Percentiles rank a stretch among this genome's conserved stretches.
These are phyloP conservation scores for Dasyurus viverrinus DNA, from an alignment of 2,113 vertebrate genomes.

Conservation along the genomic window DNA sequence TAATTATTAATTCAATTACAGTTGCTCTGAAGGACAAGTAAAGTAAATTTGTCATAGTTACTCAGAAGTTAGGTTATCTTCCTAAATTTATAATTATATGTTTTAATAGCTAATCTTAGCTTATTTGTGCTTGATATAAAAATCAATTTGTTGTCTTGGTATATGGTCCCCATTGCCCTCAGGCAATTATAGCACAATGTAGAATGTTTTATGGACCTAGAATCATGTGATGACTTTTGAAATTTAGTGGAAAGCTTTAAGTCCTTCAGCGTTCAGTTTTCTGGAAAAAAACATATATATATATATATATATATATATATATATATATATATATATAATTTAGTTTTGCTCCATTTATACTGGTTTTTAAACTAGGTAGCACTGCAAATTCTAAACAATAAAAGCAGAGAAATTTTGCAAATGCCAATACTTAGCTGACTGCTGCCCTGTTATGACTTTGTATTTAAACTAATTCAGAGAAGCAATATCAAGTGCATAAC, in stretches of 20 bases:
- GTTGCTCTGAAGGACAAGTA: not conserved
- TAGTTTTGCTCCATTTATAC: not conserved
- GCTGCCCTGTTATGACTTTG: too few relatives aligned
- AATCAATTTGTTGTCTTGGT: not conserved
- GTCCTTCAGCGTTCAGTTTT: not conserved
- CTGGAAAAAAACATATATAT: not conserved
- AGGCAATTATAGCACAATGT: not conserved
- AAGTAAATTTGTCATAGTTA: not conserved
- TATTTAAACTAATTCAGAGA: not conserved
- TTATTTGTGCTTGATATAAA: not conserved
- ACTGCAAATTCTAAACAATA: not conserved
- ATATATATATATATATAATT: too few relatives aligned
- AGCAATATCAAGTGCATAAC: not conserved
- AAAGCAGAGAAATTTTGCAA: not conserved
- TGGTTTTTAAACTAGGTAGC: not conserved
- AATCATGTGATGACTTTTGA: not conserved
- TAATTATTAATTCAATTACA: too few relatives aligned
- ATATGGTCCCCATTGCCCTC: not conserved
- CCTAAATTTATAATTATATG: not conserved
- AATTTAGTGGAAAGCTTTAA: not conserved
- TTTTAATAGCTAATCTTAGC: not conserved
- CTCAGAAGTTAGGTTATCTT: not conserved
- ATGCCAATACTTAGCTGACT: not conserved
- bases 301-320: too few relatives aligned
- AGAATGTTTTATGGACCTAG: too few relatives aligned